A percentile compares a stretch with the other conserved stretches of the same genome.
phyloP scores from a whole-genome alignment of 1,140 invertebrate genomes.

The Lordiphosa stackelbergi region DNA sequence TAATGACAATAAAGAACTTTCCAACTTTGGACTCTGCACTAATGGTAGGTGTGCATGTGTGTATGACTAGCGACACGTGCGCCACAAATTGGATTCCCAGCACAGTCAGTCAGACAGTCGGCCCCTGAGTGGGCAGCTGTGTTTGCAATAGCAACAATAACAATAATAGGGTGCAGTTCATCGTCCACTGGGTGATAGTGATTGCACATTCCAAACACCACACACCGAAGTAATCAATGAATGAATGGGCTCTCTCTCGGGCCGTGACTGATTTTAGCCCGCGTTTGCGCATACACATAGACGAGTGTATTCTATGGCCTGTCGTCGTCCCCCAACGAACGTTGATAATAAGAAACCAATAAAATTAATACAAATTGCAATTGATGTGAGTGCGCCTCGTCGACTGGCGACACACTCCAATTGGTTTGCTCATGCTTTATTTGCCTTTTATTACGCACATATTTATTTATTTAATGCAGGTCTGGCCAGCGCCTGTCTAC shows the following conservation, averaged over 20 bases:
- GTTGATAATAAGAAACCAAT: conserved; percentile 66
- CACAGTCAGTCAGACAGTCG: no score
- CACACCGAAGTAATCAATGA: conserved; percentile 7
- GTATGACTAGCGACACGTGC: conserved; percentile 19
- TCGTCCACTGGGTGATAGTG: conserved; percentile 22
- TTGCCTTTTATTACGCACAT: conserved; percentile 53
- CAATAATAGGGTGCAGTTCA: conserved; percentile 36
- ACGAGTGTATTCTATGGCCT: no score
- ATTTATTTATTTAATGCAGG: conserved; percentile 56
- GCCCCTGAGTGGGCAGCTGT: not conserved
- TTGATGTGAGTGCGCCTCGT: conserved; percentile 42
- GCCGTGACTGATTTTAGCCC: no score
- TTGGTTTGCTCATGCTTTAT: conserved; percentile 51
- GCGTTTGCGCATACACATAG: no score
- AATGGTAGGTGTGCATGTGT: no score
- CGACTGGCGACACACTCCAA: conserved; percentile 54
- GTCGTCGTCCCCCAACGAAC: not conserved
- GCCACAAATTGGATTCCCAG: not conserved
- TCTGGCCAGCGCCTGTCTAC: conserved; percentile 14
- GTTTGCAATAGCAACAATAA: conserved; percentile 1
- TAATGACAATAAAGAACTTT: no score
- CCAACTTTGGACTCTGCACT: no score
- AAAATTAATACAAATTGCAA: conserved; percentile 70
- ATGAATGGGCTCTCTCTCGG: conserved; percentile 6
- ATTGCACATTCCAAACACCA: conserved; percentile 1